Evolutionary conservation across 2,113 vertebrate genomes (phyloP).

Genomic region (Dolichallabes microphthalmus): DNA sequence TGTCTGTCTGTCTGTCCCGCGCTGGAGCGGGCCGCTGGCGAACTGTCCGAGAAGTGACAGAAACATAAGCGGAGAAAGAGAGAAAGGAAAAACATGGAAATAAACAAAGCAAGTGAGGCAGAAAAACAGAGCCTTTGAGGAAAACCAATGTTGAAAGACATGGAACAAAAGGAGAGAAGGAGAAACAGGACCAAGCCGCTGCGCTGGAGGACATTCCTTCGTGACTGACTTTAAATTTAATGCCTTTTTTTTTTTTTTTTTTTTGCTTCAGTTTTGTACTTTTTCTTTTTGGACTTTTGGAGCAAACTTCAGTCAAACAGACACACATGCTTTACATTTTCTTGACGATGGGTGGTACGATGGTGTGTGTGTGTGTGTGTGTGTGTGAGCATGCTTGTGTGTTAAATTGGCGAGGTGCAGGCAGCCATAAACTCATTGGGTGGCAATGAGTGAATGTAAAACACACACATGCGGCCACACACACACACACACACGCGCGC

Average conservation of each 20-base stretch:
- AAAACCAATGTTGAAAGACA: background rate
- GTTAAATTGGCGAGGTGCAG: slow-evolving; percentile 35
- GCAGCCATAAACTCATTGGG: slow-evolving; percentile 42
- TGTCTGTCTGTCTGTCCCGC: background rate
- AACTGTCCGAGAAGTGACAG: slow-evolving; percentile 58
- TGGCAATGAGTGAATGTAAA: slow-evolving; percentile 43
- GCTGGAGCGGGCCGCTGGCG: slow-evolving; percentile 53
- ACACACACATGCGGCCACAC: slow-evolving; percentile 8
- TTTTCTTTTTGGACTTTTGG: slow-evolving; percentile 14
- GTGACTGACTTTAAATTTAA: background rate
- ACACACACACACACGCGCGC: slow-evolving; percentile 24
- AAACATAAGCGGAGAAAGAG: slow-evolving; percentile 11
- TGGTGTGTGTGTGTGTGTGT: slow-evolving; percentile 12
- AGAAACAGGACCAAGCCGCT: slow-evolving; percentile 23
- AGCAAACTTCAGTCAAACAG: slow-evolving; percentile 9
- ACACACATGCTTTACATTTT: slow-evolving; percentile 19
- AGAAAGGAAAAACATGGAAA: background rate
- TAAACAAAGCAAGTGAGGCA: background rate
- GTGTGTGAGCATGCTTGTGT: background rate
- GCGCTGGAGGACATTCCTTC: background rate
- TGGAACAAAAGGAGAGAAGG: slow-evolving; percentile 44
- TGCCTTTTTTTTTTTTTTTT: slow-evolving; percentile 7
- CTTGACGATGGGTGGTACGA: slow-evolving; percentile 15
- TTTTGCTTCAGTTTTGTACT: slow-evolving; percentile 19
- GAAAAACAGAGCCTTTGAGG: slow-evolving; percentile 12